Evolutionary conservation across 1,140 invertebrate genomes (phyloP), one percentile per base, ranked within the genome.

Genomic region (Aethina tumida): DNA sequence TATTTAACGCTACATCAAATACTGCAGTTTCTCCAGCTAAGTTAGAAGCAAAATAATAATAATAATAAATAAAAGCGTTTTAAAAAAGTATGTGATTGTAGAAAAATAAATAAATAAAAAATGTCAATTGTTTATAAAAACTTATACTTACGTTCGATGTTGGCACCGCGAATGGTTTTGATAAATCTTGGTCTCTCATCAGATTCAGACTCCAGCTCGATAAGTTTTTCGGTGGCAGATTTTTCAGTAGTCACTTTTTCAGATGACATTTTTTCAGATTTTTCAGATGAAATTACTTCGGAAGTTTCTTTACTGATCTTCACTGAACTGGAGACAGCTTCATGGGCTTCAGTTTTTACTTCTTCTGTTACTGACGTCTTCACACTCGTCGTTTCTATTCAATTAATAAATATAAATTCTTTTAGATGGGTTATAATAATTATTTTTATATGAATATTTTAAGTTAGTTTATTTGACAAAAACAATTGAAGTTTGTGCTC

Each of bases 21-120:
- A 69, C 63, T 8, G 84, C 85, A 46, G 74, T 81, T 54, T 93
- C 86, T 31, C 90, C 90, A 59, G 86, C 90, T 88, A 46, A 31
- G 12, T 30, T 24, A 32, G 24, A 24, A 25, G 33, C 28, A 35
- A 24, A 36, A 10, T 35, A 21, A n/a, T 7, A 12, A 31, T 1
- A 3, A 31, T 15, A 17, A 31, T 2, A 10, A 9, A 24, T 29
- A 38, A 19, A 38, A 10, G 19, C 22, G 19, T 10, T 39, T 39
- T 31, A 15, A 19, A 39, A 27, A 16, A 27, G 13, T 26, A 5
- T 13, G 14, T 26, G 5, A 2, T 26, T 5, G 14, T 26, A 5
- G 24, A 26, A 26, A 26, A 26, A 4, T 5, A 5, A 26, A 5
- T 3, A 5, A 3, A 26, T 4, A 10, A 2, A 26, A 26, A 26